phyloP scores from a whole-genome alignment of 2,797 vertebrate species.

The Arremon brunneinucha region DNA sequence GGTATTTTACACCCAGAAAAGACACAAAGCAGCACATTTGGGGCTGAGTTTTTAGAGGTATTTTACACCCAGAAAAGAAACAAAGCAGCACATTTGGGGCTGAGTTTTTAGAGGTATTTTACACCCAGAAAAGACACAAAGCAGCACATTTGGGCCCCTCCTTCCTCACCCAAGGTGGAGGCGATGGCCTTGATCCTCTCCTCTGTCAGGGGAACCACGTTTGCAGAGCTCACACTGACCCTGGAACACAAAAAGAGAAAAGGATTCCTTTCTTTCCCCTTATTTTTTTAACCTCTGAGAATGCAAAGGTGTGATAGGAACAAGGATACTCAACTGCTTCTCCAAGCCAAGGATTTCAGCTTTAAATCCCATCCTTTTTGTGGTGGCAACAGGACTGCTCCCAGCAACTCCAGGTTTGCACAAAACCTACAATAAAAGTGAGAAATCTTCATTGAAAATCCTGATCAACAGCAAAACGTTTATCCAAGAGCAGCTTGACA shows the following conservation, averaged over 20 bases:
- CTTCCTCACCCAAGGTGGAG: slow-evolving; percentile 61
- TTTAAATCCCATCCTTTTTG: not conserved
- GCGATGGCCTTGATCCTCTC: slow-evolving; percentile 64
- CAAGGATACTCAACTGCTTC: slow-evolving; percentile 72
- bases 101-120: not conserved
- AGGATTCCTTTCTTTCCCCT: not conserved
- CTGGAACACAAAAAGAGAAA: slow-evolving; percentile 39
- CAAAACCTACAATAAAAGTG: slow-evolving; percentile 54
- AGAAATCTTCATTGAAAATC: not conserved
- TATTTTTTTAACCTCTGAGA: not conserved
- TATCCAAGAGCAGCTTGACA: rapidly evolving
- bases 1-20: too few relatives aligned
- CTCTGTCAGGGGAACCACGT: not conserved
- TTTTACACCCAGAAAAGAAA: too few relatives aligned
- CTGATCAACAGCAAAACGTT: not conserved
- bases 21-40: too few relatives aligned
- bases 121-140: not conserved
- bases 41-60: too few relatives aligned
- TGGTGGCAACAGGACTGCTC: not conserved
- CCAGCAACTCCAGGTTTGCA: not conserved
- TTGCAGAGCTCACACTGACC: slow-evolving; percentile 20
- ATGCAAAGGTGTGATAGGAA: rapidly evolving
- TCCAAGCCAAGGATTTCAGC: slow-evolving; percentile 73
- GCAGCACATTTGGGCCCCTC: not conserved
- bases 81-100: too few relatives aligned